Conservation (phyloP, 92 coral and sea anemone genomes). For the Heteractis magnifica region DNA sequence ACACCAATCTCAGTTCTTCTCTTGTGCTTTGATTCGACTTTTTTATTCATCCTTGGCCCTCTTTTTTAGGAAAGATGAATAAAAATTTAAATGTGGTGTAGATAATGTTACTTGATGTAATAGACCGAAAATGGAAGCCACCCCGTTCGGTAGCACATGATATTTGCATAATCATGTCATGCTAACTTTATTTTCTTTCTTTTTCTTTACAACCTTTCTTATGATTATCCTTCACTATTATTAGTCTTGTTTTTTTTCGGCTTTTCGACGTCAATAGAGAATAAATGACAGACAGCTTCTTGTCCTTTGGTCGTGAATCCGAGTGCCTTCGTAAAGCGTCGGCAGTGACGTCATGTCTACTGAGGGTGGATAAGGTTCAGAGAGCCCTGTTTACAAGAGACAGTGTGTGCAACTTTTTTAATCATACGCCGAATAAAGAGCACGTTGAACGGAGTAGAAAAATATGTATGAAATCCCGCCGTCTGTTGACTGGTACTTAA, state of each 20-base stretch:
- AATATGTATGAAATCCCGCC: conserved; percentile 44
- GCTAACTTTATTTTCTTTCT: no score
- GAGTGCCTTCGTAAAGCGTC: neutral
- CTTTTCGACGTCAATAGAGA: neutral
- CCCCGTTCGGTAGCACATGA: no score
- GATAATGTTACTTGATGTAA: no score
- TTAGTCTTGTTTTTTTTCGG: neutral
- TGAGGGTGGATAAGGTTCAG: neutral
- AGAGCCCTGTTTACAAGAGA: conserved; percentile 5
- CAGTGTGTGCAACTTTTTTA: neutral
- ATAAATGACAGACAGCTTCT: neutral
- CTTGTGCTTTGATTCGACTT: no score
- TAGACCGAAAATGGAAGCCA: no score
- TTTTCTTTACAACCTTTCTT: neutral
- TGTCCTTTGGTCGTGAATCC: neutral
- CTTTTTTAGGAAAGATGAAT: no score
- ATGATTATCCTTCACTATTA: neutral
- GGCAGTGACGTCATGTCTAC: conserved; percentile 2
- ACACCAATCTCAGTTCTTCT: no score
- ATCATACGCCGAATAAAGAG: neutral
- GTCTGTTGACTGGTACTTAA: conserved; percentile 29
- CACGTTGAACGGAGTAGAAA: neutral
- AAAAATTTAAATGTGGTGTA: no score
- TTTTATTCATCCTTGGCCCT: no score
- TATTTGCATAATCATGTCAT: no score